These are phyloP conservation scores for Euschistus heros DNA, from an alignment of 1,140 invertebrate genomes.

Conservation along the genomic window DNA sequence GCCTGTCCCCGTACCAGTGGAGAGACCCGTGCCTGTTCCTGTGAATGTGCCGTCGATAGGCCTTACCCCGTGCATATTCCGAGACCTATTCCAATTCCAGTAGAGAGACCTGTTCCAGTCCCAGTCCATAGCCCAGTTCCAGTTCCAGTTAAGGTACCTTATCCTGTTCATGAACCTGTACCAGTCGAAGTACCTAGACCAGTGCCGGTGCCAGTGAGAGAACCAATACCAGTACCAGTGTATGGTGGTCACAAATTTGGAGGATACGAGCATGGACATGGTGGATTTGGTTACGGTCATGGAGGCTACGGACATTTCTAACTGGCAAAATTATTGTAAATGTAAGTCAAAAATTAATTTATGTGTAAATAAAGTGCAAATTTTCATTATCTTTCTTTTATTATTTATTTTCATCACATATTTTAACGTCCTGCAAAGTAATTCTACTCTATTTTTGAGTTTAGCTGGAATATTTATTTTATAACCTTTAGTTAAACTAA, in stretches of 20 bases:
- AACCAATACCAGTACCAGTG: neutral
- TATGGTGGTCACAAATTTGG: neutral
- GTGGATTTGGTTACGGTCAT: neutral
- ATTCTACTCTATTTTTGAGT: too few species aligned
- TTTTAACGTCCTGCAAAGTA: too few species aligned
- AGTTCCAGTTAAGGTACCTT: conserved; percentile 14
- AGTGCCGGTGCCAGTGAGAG: neutral
- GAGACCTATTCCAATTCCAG: conserved; percentile 17
- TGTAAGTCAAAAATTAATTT: too few species aligned
- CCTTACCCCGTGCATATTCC: conserved; percentile 20
- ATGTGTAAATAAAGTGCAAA: too few species aligned
- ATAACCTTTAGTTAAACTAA: too few species aligned
- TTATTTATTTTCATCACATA: too few species aligned
- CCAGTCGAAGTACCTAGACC: conserved; percentile 9
- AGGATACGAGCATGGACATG: neutral
- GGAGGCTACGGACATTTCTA: neutral
- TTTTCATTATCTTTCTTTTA: too few species aligned
- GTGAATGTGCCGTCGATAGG: conserved; percentile 20
- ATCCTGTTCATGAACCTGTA: conserved; percentile 11
- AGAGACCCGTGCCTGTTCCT: conserved; percentile 14
- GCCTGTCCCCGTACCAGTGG: conserved; percentile 11
- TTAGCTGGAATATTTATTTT: too few species aligned
- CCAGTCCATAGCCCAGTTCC: conserved; percentile 16
- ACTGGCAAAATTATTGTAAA: too few species aligned
- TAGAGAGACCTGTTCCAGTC: conserved; percentile 17